Evolutionary conservation across 2,797 vertebrate genomes (phyloP).

Genomic region (Propithecus perrieri): DNA sequence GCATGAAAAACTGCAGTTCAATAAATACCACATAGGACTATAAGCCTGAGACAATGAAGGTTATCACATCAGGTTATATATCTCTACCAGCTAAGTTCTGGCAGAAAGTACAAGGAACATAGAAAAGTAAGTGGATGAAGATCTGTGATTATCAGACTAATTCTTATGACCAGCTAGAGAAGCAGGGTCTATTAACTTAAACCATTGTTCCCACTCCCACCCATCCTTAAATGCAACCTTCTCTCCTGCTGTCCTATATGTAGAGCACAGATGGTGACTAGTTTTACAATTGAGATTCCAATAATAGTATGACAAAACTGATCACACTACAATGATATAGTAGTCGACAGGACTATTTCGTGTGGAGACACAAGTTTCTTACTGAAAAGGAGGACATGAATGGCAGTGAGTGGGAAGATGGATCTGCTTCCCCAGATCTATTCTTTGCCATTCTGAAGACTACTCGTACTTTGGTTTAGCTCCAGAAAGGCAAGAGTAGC

Average conservation of each 20-base stretch:
- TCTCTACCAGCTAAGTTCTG: background rate
- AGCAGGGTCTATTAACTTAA: background rate
- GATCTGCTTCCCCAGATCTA: background rate
- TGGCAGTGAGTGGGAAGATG: background rate
- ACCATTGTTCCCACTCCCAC: background rate
- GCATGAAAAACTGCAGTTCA: background rate
- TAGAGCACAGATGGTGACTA: background rate
- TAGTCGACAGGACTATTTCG: background rate
- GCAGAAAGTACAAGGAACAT: background rate
- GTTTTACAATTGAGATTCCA: background rate
- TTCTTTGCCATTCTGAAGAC: background rate
- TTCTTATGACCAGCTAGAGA: background rate
- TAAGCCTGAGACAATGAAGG: background rate
- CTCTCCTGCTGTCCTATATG: background rate
- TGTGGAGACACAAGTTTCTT: background rate
- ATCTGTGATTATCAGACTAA: background rate
- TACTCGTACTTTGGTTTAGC: background rate
- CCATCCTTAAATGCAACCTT: background rate
- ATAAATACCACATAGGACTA: background rate
- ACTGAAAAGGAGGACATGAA: background rate
- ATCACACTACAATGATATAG: background rate
- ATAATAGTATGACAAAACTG: background rate
- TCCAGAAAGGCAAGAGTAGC: background rate
- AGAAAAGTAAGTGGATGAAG: background rate
- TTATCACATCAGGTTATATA: background rate